Percentiles rank a stretch among this genome's conserved stretches.
Evolutionary conservation across 2,113 vertebrate species (phyloP).

Genomic region (Callorhinus ursinus): DNA sequence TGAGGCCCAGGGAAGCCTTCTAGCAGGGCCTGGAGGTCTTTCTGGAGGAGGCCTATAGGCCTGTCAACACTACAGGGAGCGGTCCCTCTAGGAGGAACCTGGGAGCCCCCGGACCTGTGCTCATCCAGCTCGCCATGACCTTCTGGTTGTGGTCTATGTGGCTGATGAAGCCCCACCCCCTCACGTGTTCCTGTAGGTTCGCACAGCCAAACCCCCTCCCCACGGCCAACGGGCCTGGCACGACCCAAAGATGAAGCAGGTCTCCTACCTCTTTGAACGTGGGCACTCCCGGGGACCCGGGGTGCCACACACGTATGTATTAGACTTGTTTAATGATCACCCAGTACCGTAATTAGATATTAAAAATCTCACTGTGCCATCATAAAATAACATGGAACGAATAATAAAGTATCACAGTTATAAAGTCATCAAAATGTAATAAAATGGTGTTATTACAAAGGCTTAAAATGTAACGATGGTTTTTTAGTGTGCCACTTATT

Average conservation of each 20-base stretch:
- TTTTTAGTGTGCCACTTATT: constrained; percentile 82
- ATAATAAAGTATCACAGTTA: constrained; percentile 85
- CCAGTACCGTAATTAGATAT: constrained; percentile 57
- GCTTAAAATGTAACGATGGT: constrained; percentile 82
- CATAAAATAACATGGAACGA: constrained; percentile 82
- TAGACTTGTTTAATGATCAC: not conserved
- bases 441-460: constrained; percentile 81
- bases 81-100: accelerated
- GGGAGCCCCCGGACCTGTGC: accelerated
- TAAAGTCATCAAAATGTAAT: constrained; percentile 85
- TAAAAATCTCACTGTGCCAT: constrained; percentile 71
- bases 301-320: accelerated
- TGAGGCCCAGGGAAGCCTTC: not conserved
- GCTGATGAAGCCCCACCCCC: constrained; percentile 73
- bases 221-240: accelerated
- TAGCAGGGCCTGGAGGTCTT: not conserved
- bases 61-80: accelerated
- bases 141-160: accelerated
- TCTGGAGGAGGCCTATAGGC: not conserved
- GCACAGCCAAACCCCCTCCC: accelerated
- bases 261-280: accelerated
- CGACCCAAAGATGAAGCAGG: accelerated
- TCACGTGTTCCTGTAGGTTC: not conserved
- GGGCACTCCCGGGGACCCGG: not conserved
- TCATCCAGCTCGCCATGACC: accelerated